Evolutionary conservation across 2,113 vertebrate genomes (phyloP), one percentile per base, ranked within the genome.

Genomic region (Calidris pugnax): DNA sequence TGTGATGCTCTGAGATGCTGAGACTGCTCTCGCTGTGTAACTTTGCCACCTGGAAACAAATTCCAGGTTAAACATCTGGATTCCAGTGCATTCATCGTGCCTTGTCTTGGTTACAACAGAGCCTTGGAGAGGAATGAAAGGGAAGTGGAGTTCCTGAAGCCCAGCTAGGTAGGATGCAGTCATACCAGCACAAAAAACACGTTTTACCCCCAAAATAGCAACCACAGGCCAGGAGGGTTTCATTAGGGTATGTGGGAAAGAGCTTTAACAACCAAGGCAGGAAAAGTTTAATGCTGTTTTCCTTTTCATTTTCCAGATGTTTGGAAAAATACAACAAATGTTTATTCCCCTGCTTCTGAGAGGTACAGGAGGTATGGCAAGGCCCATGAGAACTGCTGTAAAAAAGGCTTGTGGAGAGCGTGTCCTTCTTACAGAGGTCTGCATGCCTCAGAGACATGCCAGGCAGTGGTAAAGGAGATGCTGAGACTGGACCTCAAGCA

Each of bases 261-360:
- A 69, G 48, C 32, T 87, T 75, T 71, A 69, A 87, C 47, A 90
- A 75, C n/a, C n/a, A 15, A 66, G 78, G 78, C 87, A 87, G 72
- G 90, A 83, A 59, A 64, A 74, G 50, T 69, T 90, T 33, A 57
- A 74, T 23, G 76, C 62, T 69, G 56, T 48, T 75, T 93, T 66
- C 63, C 51, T 81, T 92, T 94, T 79, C 73, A 71, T 83, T 93
- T 71, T 67, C 91, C 87, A 90, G 87, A 95, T 93, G 83, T 87
- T 90, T 84, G 45, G 72, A 87, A 80, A 90, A 90, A 83, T 9
- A n/a, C 72, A 83, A 74, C 30, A 57, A 73, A 77, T 71, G 39
- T 63, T 93, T 69, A 68, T 74, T 83, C 33, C 53, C 39, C 15
- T 23, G 2, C 56, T 88, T 66, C 63, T 55, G 89, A 85, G 82